Conservation (phyloP, 2,797 vertebrate genomes). For the Hydrolagus colliei region DNA sequence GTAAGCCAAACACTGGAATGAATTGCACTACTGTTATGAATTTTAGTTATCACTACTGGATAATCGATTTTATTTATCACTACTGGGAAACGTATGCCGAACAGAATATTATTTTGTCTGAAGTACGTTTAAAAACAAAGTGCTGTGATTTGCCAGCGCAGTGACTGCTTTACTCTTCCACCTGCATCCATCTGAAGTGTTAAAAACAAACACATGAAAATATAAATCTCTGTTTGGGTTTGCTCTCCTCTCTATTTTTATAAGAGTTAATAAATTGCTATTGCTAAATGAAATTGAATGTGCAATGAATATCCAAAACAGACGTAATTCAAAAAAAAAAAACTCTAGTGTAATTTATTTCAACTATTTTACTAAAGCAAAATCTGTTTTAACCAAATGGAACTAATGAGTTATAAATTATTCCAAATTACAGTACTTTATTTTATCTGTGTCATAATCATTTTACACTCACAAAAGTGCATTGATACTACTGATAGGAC, state of each 20-base stretch:
- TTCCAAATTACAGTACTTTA: neutral
- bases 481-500: conserved; percentile 22
- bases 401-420: neutral
- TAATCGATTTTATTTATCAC: neutral
- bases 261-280: neutral
- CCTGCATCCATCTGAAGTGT: neutral
- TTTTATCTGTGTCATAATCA: neutral
- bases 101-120: neutral
- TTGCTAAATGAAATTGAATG: neutral
- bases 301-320: neutral
- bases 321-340: neutral
- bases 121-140: neutral
- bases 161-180: neutral
- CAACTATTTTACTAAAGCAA: neutral
- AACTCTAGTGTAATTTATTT: neutral
- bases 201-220: neutral
- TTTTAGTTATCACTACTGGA: neutral
- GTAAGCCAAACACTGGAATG: conserved; percentile 20
- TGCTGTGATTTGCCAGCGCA: conserved; percentile 17
- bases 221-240: neutral
- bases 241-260: neutral
- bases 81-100: neutral
- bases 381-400: neutral
- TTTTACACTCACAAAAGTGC: neutral
- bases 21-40: conserved; percentile 11